Conservation (phyloP, 2,797 vertebrate genomes). For the Leptoclinus maculatus region DNA sequence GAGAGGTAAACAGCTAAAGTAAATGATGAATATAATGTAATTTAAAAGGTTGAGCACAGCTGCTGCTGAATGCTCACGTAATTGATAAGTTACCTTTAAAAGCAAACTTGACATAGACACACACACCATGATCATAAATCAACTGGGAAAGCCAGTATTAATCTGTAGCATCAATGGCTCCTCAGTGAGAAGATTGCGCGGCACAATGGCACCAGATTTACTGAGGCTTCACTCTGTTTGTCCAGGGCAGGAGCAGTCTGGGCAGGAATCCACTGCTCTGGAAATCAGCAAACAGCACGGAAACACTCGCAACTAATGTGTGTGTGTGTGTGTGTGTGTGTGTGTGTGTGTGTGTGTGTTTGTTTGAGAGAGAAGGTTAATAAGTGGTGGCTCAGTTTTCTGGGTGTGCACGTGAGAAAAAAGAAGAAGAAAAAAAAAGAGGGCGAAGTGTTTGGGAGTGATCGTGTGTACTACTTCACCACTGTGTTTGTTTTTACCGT, state of each 20-base stretch:
- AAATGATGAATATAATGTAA: background rate
- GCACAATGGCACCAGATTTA: constrained; percentile 68
- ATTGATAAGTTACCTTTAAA: background rate
- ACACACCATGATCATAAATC: constrained; percentile 55
- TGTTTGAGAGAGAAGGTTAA: constrained; percentile 25
- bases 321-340: background rate
- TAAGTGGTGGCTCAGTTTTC: constrained; percentile 23
- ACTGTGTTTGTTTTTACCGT: background rate
- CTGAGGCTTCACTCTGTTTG: constrained; percentile 79
- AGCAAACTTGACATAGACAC: background rate
- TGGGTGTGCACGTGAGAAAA: background rate
- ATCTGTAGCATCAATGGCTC: constrained; percentile 41
- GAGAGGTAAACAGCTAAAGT: background rate
- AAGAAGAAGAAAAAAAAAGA: too few species aligned
- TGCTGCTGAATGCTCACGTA: background rate
- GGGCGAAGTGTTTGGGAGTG: background rate
- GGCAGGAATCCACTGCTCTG: constrained; percentile 57
- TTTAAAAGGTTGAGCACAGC: constrained; percentile 9
- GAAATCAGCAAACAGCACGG: constrained; percentile 62
- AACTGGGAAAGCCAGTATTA: constrained; percentile 32
- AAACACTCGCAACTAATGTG: constrained; percentile 28
- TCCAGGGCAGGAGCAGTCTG: constrained; percentile 73
- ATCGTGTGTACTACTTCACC: background rate
- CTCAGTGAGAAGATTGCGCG: constrained; percentile 52
- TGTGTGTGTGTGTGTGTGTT: constrained; percentile 2